These are phyloP conservation scores for Deilephila porcellus DNA, from an alignment of 2,888 invertebrate genomes.

Conservation along the genomic window DNA sequence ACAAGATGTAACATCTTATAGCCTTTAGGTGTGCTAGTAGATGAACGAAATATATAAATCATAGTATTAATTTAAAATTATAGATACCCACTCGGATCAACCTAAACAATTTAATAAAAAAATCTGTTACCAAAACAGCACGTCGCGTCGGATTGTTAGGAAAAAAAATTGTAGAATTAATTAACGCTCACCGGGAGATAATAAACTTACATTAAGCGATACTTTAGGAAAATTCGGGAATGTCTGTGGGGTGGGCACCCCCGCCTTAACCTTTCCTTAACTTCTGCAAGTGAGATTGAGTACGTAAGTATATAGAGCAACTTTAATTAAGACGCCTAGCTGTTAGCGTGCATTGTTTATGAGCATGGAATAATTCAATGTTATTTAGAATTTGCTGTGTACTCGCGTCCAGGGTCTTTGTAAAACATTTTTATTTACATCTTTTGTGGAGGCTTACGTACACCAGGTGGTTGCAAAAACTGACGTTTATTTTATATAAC, in stretches of 20 bases:
- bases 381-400: conserved; percentile 58
- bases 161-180: conserved; percentile 68
- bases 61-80: too few species aligned
- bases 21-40: too few species aligned
- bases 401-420: conserved; percentile 28
- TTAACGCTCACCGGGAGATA: conserved; percentile 76
- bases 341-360: conserved; percentile 78
- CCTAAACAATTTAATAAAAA: background rate
- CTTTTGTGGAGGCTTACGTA: too few species aligned
- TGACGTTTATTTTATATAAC: too few species aligned
- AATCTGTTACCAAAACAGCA: background rate
- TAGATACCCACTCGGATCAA: too few species aligned
- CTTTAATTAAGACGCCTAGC: conserved; percentile 76
- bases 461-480: too few species aligned
- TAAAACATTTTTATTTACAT: too few species aligned
- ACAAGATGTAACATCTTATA: too few species aligned
- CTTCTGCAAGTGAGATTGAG: conserved; percentile 81
- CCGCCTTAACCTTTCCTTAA: conserved; percentile 78
- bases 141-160: background rate
- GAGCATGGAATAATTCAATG: conserved; percentile 67
- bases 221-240: conserved; percentile 80
- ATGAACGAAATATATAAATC: too few species aligned
- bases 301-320: conserved; percentile 80
- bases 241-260: conserved; percentile 50
- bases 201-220: conserved; percentile 82